Evolutionary conservation across 2,113 vertebrate species (phyloP).

Genomic region (Vireo altiloquus): DNA sequence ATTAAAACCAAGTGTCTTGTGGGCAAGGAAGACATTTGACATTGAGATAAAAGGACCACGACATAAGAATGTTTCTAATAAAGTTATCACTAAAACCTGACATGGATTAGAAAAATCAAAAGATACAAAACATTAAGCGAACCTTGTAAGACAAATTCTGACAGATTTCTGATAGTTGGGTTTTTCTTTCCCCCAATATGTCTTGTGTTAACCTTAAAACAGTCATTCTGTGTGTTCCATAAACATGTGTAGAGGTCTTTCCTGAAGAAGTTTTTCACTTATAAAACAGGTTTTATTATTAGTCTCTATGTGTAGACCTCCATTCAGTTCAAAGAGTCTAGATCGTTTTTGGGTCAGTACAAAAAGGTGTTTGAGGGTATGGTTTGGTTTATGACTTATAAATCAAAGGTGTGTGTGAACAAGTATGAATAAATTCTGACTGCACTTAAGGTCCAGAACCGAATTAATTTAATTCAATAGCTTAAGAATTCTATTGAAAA

Average conservation of each 20-base stretch:
- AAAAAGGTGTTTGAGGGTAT: neutral
- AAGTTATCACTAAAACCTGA: neutral
- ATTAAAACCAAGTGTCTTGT: neutral
- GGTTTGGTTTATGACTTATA: neutral
- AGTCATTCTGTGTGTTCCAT: neutral
- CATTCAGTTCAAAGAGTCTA: neutral
- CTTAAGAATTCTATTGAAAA: neutral
- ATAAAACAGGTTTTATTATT: neutral
- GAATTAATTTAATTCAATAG: neutral
- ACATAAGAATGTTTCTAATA: neutral
- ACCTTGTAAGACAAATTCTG: neutral
- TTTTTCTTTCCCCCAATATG: fast-evolving
- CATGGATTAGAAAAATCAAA: neutral
- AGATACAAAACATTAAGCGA: neutral
- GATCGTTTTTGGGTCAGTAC: neutral
- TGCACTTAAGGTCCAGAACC: neutral
- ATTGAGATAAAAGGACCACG: neutral
- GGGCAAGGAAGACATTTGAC: neutral
- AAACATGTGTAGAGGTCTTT: neutral
- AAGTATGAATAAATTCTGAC: neutral
- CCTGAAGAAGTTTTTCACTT: neutral
- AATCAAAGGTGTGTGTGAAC: neutral
- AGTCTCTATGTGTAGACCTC: neutral
- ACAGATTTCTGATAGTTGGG: neutral
- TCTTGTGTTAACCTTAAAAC: neutral